Conservation (phyloP, 2,888 invertebrate species). For the Hyles lineata region DNA sequence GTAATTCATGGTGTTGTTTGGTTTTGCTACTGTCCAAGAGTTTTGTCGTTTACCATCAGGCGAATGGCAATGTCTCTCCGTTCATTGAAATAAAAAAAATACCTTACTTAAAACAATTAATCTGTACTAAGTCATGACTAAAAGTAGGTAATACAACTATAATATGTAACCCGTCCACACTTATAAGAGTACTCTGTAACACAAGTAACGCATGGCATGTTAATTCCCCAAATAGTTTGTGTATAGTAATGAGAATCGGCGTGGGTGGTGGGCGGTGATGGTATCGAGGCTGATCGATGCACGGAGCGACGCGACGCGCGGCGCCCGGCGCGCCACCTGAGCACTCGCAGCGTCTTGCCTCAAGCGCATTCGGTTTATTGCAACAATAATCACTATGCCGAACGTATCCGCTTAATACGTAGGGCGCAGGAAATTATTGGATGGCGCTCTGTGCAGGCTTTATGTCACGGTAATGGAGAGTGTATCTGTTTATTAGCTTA, state of each 20-base stretch:
- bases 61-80: too few relatives aligned
- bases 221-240: constrained; percentile 19
- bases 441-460: neutral
- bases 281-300: constrained; percentile 60
- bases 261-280: constrained; percentile 53
- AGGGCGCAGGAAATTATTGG: constrained; percentile 12
- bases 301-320: constrained; percentile 41
- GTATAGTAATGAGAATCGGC: constrained; percentile 25
- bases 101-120: too few relatives aligned
- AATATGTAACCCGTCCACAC: too few relatives aligned
- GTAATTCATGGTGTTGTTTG: too few relatives aligned
- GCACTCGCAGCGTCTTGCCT: constrained; percentile 44
- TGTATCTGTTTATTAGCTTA: too few relatives aligned
- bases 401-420: constrained; percentile 20
- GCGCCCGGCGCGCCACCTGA: constrained; percentile 35
- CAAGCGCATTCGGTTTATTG: constrained; percentile 59
- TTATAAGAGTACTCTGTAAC: neutral
- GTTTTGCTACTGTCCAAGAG: too few relatives aligned
- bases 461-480: too few relatives aligned
- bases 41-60: too few relatives aligned
- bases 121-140: too few relatives aligned
- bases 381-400: constrained; percentile 41
- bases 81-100: too few relatives aligned
- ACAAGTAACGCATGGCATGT: neutral
- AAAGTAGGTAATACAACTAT: too few relatives aligned